Base-by-base conservation (phyloP, 2,888 invertebrate species). In the Hydroisotoma schaefferi region DNA sequence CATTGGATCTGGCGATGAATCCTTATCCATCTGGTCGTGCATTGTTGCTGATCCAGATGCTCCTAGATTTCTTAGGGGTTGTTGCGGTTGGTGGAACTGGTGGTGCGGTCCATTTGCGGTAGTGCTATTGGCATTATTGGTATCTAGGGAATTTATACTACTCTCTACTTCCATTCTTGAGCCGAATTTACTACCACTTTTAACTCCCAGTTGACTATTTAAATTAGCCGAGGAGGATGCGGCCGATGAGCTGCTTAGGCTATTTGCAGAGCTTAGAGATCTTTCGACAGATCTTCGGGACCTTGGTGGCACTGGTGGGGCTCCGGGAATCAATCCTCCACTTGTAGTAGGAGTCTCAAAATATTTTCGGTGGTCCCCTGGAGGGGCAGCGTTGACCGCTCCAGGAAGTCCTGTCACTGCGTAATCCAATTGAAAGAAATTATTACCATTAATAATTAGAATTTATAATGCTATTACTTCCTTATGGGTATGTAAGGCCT, bases 301-400 rank as follows among this genome's bases (percentile, higher is more conserved):
- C 22, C 72, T 55, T 28, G 72, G 72, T 2, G 72, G 72, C 8
- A 72, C 72, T 47, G 70, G 69, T 20, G 72, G 72, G 2, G 69
- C 61, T 12, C 68, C 68, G 28, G 61, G 51, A 25, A 22, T 61
- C 57, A n/a, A n/a, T 61, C 66, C 23, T 44, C 26, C 18, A 28
- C 33, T 23, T 47, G 33, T 18, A n/a, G 22, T 23, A 23, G 40
- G 40, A 25, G 53, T 51, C 5, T 51, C 48, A 57, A 43, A 40
- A 48, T 49, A 26, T 54, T 57, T 33, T 44, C 47, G 43, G 23
- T 44, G 44, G 3, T 46, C 55, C 27, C 44, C 25, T n/a, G 46
- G n/a, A 54, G 57, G 28, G 3, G 52, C 18, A 22, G 22, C 25
- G 26, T 53, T 53, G 26, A 26, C 53, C 12, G 40, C 25, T 53